Base-by-base conservation (phyloP, 2,113 vertebrate genomes). In the Heterochromis multidens region DNA sequence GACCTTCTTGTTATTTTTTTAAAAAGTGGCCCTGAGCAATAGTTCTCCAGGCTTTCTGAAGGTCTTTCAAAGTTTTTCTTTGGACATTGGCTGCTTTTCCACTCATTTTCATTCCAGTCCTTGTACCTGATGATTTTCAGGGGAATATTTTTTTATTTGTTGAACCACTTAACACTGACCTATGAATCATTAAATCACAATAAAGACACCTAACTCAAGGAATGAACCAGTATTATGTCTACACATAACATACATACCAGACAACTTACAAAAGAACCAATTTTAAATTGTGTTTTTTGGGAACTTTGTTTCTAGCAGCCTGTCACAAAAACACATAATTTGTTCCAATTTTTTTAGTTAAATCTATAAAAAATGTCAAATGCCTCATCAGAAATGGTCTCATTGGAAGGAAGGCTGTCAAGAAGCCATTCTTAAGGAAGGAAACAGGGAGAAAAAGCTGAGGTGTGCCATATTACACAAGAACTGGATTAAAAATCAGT, bases 61-160 rank as follows among this genome's bases (percentile, higher is more conserved):
- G 40, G 0, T 27, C 40, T 70, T 70, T 46, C 2, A 70, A 27
- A 0, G 9, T 2, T 29, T 70, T 27, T 70, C 19, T 27, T 0
- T 0, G 0, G 40, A 3, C 23, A 70, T 6, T 49, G 16, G 0
- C 40, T 70, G 8, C 23, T 49, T 46, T 49, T 49, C 9, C 16
- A 49, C 23, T 5, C 17, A 49, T 70, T 0, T 49, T 2, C 23
- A 19, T 23, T 46, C 14, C 40, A 70, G 65, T 19, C 17, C 14
- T 4, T 40, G 37, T 11, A 40, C 37, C 37, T 11, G 3, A 40
- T 40, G 3, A 11, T 40, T 40, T 40, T 40, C 10, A 37, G 35
- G 9, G 35, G 35, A 37, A n/a, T n/a, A n/a, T n/a, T n/a, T 37
- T 8, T 37, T 37, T 37, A 2, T 37, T 40, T 40, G 37, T 40